phyloP scores from a whole-genome alignment of 92 coral and sea anemone species.

The Zoanthus sansibaricus region DNA sequence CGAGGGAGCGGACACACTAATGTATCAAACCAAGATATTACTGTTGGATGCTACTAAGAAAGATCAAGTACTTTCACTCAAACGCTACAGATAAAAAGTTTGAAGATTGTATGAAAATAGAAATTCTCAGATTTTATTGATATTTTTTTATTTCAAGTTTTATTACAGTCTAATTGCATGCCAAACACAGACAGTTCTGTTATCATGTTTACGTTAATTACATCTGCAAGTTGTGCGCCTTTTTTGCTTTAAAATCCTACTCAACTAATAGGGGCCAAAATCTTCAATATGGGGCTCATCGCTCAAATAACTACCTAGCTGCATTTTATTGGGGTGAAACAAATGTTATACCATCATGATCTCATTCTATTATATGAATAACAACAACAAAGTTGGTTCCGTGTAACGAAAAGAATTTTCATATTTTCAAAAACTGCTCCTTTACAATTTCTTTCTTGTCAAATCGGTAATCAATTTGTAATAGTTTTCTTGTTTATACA shows the following conservation, averaged over 20 bases:
- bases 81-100: too few relatives aligned
- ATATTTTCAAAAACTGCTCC: background rate
- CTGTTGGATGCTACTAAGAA: too few relatives aligned
- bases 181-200: background rate
- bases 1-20: too few relatives aligned
- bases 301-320: background rate
- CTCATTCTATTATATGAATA: constrained; percentile 4
- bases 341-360: background rate
- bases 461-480: constrained; percentile 17
- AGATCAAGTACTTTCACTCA: too few relatives aligned
- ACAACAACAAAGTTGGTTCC: background rate
- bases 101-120: constrained; percentile 7
- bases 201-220: background rate
- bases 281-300: background rate
- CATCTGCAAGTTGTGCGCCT: background rate
- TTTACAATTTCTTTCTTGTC: background rate
- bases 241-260: too few relatives aligned
- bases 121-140: background rate
- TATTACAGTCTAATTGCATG: background rate
- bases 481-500: constrained; percentile 28
- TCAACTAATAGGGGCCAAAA: background rate
- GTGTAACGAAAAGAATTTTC: background rate
- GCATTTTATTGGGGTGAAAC: background rate
- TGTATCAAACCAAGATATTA: too few relatives aligned
- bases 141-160: background rate